Percentiles rank a stretch among this genome's conserved stretches.
Evolutionary conservation across 37 sponge, comb jelly and placozoan genomes (phyloP).

Genomic region (Tethya wilhelma): DNA sequence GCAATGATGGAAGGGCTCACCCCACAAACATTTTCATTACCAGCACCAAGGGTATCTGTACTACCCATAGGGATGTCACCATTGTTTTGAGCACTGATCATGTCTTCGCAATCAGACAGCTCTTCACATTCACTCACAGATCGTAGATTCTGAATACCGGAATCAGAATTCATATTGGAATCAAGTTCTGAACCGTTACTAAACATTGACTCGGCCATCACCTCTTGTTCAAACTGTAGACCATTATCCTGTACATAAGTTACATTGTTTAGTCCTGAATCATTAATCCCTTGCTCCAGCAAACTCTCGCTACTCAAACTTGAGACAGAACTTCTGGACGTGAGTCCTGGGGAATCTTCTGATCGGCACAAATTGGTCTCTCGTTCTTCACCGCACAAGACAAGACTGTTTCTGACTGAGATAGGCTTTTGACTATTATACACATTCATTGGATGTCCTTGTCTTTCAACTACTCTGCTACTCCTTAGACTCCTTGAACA

Average conservation of each 20-base stretch:
- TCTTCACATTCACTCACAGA: too few relatives aligned
- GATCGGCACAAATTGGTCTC: too few relatives aligned
- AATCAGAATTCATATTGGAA: constrained; percentile 24
- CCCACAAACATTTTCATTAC: not conserved
- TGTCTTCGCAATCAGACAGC: too few relatives aligned
- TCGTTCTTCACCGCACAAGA: not conserved
- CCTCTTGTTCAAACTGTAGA: not conserved
- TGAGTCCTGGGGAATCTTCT: not conserved
- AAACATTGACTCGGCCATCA: not conserved
- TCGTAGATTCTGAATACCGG: constrained; percentile 23
- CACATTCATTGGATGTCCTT: not conserved
- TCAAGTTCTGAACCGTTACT: not conserved
- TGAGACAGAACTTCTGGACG: not conserved
- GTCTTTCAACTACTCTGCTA: not conserved
- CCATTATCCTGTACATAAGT: not conserved
- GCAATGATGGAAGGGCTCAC: not conserved
- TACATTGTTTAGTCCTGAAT: not conserved
- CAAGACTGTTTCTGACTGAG: constrained; percentile 20
- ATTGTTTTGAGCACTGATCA: too few relatives aligned
- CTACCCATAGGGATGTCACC: too few relatives aligned
- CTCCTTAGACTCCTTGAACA: constrained; percentile 6
- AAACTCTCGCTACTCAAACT: not conserved
- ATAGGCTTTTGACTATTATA: not conserved
- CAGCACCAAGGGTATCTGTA: constrained; percentile 8
- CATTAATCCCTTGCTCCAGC: not conserved